phyloP scores from a whole-genome alignment of 2,888 invertebrate species.

The Slavum lentiscoides region DNA sequence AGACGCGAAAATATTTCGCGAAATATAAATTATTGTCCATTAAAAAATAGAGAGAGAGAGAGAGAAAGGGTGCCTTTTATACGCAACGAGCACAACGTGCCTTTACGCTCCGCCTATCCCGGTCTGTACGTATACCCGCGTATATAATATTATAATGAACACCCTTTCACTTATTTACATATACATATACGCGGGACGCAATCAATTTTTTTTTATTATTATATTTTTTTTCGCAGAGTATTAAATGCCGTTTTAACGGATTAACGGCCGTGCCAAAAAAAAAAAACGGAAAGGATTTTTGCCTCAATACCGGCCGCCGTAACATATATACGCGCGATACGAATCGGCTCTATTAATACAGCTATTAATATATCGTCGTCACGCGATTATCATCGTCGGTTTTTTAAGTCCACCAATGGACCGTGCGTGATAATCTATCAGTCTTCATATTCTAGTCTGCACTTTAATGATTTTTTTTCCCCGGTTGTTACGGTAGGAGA shows the following conservation, averaged over 20 bases:
- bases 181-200: conserved; percentile 16
- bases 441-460: too few species aligned
- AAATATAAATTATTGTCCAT: conserved; percentile 53
- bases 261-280: conserved; percentile 37
- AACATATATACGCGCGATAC: neutral
- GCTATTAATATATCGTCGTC: neutral
- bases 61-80: conserved; percentile 45
- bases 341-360: conserved; percentile 35
- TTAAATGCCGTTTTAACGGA: conserved; percentile 53
- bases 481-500: too few species aligned
- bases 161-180: conserved; percentile 53
- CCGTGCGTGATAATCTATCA: too few species aligned
- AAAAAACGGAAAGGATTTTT: conserved; percentile 6
- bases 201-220: conserved; percentile 47
- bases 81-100: conserved; percentile 8
- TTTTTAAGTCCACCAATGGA: neutral
- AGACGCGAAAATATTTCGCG: conserved; percentile 52
- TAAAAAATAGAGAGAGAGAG: conserved; percentile 21
- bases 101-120: conserved; percentile 50
- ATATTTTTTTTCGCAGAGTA: conserved; percentile 44
- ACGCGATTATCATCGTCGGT: neutral
- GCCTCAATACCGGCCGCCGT: neutral
- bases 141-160: conserved; percentile 51
- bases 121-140: conserved; percentile 11
- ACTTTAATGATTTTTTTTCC: too few species aligned